These are phyloP conservation scores for Steatornis caripensis DNA, from an alignment of 2,113 vertebrate genomes.

Conservation along the genomic window DNA sequence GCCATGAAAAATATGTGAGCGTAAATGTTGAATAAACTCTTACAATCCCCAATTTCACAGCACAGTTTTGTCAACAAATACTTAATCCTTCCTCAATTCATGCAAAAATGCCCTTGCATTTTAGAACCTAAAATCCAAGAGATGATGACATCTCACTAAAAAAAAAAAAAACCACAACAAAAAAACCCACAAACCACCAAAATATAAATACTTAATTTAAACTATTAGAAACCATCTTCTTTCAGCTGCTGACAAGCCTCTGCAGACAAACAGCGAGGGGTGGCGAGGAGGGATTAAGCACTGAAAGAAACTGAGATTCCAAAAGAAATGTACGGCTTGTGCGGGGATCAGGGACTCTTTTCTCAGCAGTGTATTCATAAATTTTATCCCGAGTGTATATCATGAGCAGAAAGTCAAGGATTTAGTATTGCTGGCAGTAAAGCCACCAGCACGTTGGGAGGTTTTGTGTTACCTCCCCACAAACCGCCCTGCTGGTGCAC, in stretches of 20 bases:
- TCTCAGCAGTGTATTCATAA: not conserved
- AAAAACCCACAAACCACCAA: not conserved
- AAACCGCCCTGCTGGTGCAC: not conserved
- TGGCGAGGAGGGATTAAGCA: not conserved
- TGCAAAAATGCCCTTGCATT: not conserved
- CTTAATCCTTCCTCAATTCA: not conserved
- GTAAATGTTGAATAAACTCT: not conserved
- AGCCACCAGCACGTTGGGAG: not conserved
- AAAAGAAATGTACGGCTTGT: conserved; percentile 1
- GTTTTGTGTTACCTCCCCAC: not conserved
- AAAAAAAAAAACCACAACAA: not conserved
- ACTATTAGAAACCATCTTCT: not conserved
- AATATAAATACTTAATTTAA: not conserved
- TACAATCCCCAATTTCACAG: not conserved
- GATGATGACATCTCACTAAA: not conserved
- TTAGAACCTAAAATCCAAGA: not conserved
- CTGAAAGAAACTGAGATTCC: not conserved
- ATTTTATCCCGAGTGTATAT: conserved; percentile 4
- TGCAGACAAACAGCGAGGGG: not conserved
- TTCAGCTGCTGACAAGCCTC: not conserved
- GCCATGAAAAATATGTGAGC: not conserved
- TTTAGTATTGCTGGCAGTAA: not conserved
- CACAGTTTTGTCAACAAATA: not conserved
- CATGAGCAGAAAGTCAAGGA: conserved; percentile 4
- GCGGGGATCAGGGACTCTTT: not conserved